Conservation (phyloP, 1,140 invertebrate genomes). For the Tetranychus cinnabarinus region DNA sequence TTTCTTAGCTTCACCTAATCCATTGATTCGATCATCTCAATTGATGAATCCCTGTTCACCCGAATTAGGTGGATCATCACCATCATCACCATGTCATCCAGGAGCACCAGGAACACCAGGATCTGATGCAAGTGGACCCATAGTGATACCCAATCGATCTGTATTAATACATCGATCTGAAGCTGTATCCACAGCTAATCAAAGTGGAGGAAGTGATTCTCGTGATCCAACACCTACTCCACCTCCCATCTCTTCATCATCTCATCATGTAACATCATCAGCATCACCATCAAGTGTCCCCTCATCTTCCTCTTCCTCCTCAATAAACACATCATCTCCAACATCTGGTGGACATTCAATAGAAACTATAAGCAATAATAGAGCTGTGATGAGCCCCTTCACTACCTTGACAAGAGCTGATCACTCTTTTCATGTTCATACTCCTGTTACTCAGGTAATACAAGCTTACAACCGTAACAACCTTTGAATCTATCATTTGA, state of each 20-base stretch:
- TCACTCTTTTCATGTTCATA: slow-evolving; percentile 70
- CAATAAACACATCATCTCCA: background rate
- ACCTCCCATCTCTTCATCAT: background rate
- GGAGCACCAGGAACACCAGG: background rate
- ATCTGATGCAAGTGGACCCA: background rate
- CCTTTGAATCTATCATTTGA: too few species aligned
- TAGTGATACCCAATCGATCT: background rate
- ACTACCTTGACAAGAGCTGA: slow-evolving; percentile 29
- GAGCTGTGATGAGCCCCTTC: slow-evolving; percentile 29
- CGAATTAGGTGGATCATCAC: background rate
- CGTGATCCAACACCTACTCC: background rate
- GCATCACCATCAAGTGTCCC: too few species aligned
- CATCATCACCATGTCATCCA: background rate
- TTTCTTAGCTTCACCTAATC: background rate
- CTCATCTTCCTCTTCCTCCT: too few species aligned
- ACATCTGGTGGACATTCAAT: background rate
- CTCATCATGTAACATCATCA: background rate
- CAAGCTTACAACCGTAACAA: too few species aligned
- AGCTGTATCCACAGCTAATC: background rate
- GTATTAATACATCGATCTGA: background rate
- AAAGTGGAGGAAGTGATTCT: background rate
- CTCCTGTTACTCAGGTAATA: slow-evolving; percentile 59
- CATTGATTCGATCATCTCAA: background rate
- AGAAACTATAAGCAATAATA: slow-evolving; percentile 18
- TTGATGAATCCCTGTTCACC: background rate